Evolutionary conservation across 2,888 invertebrate species (phyloP), one percentile per base, ranked within the genome.

Genomic region (Lymantria monacha): DNA sequence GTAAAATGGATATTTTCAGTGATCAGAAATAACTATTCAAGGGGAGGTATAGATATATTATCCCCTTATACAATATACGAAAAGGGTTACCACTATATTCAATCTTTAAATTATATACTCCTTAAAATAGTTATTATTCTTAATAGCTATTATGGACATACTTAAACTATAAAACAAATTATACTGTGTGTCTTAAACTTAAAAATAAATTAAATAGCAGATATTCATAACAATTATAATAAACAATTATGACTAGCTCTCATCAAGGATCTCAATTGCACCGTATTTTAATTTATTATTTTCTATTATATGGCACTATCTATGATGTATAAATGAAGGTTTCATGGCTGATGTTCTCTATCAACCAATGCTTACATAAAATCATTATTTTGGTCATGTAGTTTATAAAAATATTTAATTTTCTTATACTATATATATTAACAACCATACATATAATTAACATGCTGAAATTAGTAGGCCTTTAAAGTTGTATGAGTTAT

Each of bases 401-500:
- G 53, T 58, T 76, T 87, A 87, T 71, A 87, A 87, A 88, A 88
- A 88, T 87, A 87, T 84, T 65, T 65, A 70, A 73, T 76, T 79
- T 74, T 69, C 81, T 84, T 84, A 84, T 33, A 55, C 66, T 81
- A 74, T n/a, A 13, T 63, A 48, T 69, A 68, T 72, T 66, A 81
- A 76, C 72, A 80, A 73, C 71, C 22, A 22, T 22, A 22, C 22
- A 22, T 22, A 22, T 22, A 22, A 22, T 22, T 5, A 22, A 3
- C 22, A 62, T 45, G 61, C 63, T 62, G 63, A 53, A 48, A 3
- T 37, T 41, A 48, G 48, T 41, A 44, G 48, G 46, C 53, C 37
- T 49, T 52, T 31, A n/a, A 42, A n/a, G 22, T 41, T 43, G n/a
- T 7, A 47, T 37, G 14, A 13, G 5, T 1, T 40, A 13, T 11